Base-by-base conservation (phyloP, 1,140 invertebrate genomes). In the Scaptomyza graminum region DNA sequence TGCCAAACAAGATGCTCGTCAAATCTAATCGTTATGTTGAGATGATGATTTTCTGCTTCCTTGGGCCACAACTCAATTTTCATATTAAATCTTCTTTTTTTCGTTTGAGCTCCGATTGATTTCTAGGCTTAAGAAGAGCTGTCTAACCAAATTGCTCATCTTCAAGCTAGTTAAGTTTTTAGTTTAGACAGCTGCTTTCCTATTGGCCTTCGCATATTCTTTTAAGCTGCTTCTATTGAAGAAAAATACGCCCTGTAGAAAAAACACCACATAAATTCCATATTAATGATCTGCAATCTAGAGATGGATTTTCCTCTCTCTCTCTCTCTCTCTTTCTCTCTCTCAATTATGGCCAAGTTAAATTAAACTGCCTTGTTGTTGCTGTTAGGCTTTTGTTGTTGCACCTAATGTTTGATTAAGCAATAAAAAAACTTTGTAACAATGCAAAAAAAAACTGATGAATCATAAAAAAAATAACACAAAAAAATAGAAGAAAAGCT, bases 341-440 rank as follows among this genome's bases (percentile, higher is more conserved):
- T 12, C 28, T 46, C 28, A 43, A 44, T 50, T 44, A 54, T 75
- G 69, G 25, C 57, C 65, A 61, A 62, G 59, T 61, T 59, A 68
- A 79, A 80, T 83, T 83, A 79, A 18, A 73, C 56, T 50, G 18
- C 2, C 18, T 22, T 22, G 18, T 22, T 22, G 18, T 22, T 22
- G 18, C 18, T 22, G 18, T 22, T 22, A 22, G 18, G 0, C 72
- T 75, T 79, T 73, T 76, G 81, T 80, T 77, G 61, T 56, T 31
- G 60, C 79, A 68, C 22, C 25, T 74, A 56, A 65, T 72, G 70
- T 68, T 74, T 34, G 73, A 85, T 85, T 73, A 82, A 85, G 83
- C 78, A 85, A 85, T 87, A 85, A 85, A 85, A 85, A 87, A 81
- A 66, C 8, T 63, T 63, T 78, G 22, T 56, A 59, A 72, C 85